These are phyloP conservation scores for Dermochelys coriacea DNA, from an alignment of 2,797 vertebrate species.

Conservation along the genomic window DNA sequence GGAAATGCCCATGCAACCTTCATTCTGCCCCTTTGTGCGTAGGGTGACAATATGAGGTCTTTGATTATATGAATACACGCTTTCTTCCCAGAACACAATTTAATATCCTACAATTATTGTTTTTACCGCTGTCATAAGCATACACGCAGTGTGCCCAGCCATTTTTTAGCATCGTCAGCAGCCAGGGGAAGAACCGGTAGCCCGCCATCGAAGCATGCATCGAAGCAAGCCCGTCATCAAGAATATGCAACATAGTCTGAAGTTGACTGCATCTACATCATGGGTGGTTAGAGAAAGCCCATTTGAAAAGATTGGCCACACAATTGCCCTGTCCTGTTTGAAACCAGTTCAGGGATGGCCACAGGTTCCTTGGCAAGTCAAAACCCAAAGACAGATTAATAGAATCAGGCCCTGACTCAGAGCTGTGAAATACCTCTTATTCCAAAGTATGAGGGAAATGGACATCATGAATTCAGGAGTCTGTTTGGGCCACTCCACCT, in stretches of 20 bases:
- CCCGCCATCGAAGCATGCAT: too few species aligned
- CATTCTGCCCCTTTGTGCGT: constrained; percentile 24
- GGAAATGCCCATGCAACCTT: constrained; percentile 13
- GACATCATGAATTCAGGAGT: background rate
- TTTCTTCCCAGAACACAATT: constrained; percentile 30
- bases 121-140: background rate
- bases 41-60: background rate
- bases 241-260: too few species aligned
- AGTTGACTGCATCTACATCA: too few species aligned
- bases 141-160: too few species aligned
- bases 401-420: background rate
- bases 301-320: too few species aligned
- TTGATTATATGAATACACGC: background rate
- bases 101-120: constrained; percentile 7
- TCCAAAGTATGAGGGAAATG: background rate
- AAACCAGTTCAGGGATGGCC: too few species aligned
- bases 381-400: background rate
- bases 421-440: fast-evolving
- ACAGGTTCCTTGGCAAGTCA: too few species aligned
- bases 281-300: too few species aligned
- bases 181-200: too few species aligned
- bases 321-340: too few species aligned
- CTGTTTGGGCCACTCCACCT: background rate
- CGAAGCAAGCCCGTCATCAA: too few species aligned
- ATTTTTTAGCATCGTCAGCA: too few species aligned